A percentile compares a stretch with the other conserved stretches of the same genome.
phyloP scores from a whole-genome alignment of 2,797 vertebrate genomes.

The Atherinosoma microstoma region DNA sequence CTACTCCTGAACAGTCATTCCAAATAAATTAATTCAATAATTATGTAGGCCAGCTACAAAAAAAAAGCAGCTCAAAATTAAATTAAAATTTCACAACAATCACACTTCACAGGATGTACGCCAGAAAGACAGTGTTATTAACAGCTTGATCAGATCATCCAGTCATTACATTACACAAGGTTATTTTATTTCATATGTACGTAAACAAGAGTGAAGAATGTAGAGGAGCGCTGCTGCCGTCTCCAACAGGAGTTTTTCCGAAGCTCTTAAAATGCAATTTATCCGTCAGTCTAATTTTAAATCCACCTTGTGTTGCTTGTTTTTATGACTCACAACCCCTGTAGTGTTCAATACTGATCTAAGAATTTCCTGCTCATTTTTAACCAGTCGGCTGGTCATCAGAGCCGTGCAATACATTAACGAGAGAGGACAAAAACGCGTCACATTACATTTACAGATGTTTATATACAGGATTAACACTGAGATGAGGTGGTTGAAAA shows the following conservation, averaged over 20 bases:
- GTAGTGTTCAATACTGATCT: conserved; percentile 65
- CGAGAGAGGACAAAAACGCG: conserved; percentile 41
- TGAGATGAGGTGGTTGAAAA: conserved; percentile 71
- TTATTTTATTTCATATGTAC: conserved; percentile 65
- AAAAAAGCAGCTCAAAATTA: conserved; percentile 77
- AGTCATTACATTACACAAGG: conserved; percentile 65
- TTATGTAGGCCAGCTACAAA: conserved; percentile 99
- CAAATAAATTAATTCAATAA: conserved; percentile 93
- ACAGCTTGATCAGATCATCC: conserved; percentile 81
- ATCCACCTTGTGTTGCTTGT: conserved; percentile 44
- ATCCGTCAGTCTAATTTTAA: conserved; percentile 31
- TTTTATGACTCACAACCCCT: conserved; percentile 42
- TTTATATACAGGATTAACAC: conserved; percentile 73
- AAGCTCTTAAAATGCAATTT: conserved; percentile 39
- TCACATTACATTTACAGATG: conserved; percentile 67
- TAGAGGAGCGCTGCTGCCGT: conserved; percentile 53
- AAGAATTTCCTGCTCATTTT: conserved; percentile 45
- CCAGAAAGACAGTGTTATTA: conserved; percentile 85
- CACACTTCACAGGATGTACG: conserved; percentile 81
- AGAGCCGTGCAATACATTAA: conserved; percentile 40
- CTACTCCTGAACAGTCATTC: conserved; percentile 85
- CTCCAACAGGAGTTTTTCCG: conserved; percentile 34
- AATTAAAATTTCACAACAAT: conserved; percentile 83
- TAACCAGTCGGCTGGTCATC: conserved; percentile 29
- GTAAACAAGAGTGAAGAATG: conserved; percentile 74